These are phyloP conservation scores for Catocala fraxini DNA, from an alignment of 2,888 invertebrate genomes.

Conservation along the genomic window DNA sequence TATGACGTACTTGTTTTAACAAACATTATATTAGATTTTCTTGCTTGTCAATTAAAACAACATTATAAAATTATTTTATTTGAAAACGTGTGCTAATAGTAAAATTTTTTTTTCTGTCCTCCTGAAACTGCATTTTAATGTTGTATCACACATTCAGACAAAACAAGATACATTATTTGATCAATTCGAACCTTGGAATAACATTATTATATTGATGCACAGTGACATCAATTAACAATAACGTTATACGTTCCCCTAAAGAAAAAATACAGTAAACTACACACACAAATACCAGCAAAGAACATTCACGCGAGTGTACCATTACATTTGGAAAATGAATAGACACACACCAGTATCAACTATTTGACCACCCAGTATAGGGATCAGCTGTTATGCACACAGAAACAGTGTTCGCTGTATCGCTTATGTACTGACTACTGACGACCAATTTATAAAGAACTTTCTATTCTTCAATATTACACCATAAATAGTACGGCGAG, in stretches of 20 bases:
- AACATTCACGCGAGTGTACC: conserved; percentile 30
- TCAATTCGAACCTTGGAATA: too few relatives aligned
- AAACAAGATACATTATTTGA: too few relatives aligned
- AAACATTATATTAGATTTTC: background rate
- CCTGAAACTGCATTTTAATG: too few relatives aligned
- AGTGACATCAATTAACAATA: background rate
- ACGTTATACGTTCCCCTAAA: conserved; percentile 5
- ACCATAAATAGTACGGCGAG: conserved; percentile 35
- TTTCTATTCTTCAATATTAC: conserved; percentile 12
- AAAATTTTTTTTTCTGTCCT: too few relatives aligned
- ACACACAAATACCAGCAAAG: conserved; percentile 13
- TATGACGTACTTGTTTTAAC: conserved; percentile 3
- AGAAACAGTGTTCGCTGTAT: conserved; percentile 22
- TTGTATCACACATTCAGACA: too few relatives aligned
- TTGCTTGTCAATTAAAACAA: too few relatives aligned
- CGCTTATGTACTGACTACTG: conserved; percentile 55
- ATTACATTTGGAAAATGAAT: conserved; percentile 39
- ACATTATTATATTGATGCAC: background rate
- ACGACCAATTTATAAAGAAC: conserved; percentile 49
- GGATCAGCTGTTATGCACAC: conserved; percentile 40
- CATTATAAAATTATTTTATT: too few relatives aligned
- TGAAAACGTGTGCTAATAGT: too few relatives aligned
- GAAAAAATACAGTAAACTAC: conserved; percentile 11
- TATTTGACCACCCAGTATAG: conserved; percentile 39
- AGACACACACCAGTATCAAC: conserved; percentile 23